A percentile compares a stretch with the other conserved stretches of the same genome.
Evolutionary conservation across 2,888 invertebrate genomes (phyloP).

Genomic region (Leistus spinibarbis): DNA sequence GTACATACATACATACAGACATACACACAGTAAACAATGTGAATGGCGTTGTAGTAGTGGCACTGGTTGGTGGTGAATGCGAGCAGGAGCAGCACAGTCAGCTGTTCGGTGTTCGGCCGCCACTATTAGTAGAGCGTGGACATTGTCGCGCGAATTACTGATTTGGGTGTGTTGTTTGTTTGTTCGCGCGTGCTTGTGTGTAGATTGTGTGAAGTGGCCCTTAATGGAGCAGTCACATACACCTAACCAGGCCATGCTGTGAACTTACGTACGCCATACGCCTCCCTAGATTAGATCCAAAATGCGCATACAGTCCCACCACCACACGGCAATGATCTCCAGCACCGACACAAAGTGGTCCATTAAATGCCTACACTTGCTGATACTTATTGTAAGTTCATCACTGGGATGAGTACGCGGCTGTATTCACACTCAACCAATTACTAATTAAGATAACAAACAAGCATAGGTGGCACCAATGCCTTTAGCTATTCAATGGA

Average conservation of each 20-base stretch:
- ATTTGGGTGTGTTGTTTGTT: neutral
- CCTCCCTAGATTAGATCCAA: neutral
- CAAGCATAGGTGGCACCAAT: too few species aligned
- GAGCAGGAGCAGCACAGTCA: neutral
- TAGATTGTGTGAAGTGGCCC: neutral
- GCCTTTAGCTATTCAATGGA: too few species aligned
- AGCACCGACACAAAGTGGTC: neutral
- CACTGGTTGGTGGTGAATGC: neutral
- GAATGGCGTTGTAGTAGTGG: neutral
- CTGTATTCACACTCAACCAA: too few species aligned
- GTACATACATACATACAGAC: too few species aligned
- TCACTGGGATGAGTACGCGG: neutral
- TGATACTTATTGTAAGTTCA: neutral
- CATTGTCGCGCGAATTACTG: neutral
- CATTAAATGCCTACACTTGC: neutral
- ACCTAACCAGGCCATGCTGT: neutral
- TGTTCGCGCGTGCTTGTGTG: neutral
- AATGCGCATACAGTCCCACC: neutral
- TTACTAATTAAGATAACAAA: too few species aligned
- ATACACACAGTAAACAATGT: neutral
- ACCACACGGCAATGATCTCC: neutral
- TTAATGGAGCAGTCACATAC: neutral
- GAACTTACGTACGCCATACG: neutral
- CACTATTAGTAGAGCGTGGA: neutral
- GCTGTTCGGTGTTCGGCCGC: neutral